phyloP scores from a whole-genome alignment of 1,140 invertebrate genomes.

The Orius insidiosus region DNA sequence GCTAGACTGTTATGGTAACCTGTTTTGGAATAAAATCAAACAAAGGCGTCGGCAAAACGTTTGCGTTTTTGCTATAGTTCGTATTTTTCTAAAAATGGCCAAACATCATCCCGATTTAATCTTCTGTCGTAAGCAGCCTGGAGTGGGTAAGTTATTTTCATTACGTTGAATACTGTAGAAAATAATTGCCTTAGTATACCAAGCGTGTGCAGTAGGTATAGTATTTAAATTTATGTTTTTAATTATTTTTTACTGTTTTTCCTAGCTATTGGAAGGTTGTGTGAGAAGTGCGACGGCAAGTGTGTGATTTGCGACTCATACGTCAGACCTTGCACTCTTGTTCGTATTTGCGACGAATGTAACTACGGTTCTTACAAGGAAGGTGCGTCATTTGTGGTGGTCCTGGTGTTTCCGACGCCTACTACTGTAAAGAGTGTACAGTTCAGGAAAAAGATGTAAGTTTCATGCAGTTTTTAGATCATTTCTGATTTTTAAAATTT shows the following conservation, averaged over 20 bases:
- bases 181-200: too few relatives aligned
- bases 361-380: slow-evolving; percentile 99
- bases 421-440: slow-evolving; percentile 99
- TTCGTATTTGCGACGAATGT: slow-evolving; percentile 98
- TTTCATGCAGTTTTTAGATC: too few relatives aligned
- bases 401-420: slow-evolving; percentile 96
- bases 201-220: too few relatives aligned
- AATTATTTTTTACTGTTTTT: slow-evolving; percentile 24
- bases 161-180: too few relatives aligned
- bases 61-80: too few relatives aligned
- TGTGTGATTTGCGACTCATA: slow-evolving; percentile 99
- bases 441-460: slow-evolving; percentile 97
- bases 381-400: slow-evolving; percentile 98
- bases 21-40: too few relatives aligned
- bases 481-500: too few relatives aligned
- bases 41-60: too few relatives aligned
- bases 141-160: slow-evolving; percentile 63
- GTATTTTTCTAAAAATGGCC: slow-evolving; percentile 48
- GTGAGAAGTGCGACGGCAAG: slow-evolving; percentile 99
- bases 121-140: slow-evolving; percentile 95
- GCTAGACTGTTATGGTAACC: too few relatives aligned
- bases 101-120: slow-evolving; percentile 99
- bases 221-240: too few relatives aligned
- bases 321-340: slow-evolving; percentile 91
- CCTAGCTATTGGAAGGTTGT: slow-evolving; percentile 87